phyloP scores from a whole-genome alignment of 2,113 vertebrate species.

The Calidris pygmaea region DNA sequence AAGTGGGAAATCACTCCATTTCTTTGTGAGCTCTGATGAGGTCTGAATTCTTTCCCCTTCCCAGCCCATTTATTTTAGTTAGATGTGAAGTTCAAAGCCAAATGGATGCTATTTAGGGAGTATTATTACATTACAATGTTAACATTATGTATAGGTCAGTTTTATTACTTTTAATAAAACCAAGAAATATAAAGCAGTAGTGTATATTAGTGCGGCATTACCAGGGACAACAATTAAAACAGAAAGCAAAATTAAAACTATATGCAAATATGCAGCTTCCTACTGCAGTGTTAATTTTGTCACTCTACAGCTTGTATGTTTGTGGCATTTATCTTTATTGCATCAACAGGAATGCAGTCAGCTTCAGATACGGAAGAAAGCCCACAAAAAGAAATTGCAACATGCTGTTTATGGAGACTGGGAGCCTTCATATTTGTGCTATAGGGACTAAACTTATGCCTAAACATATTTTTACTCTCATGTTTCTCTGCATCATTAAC shows the following conservation, averaged over 20 bases:
- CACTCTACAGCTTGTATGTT: background rate
- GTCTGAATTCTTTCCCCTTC: conserved; percentile 24
- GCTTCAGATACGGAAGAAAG: background rate
- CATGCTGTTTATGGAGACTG: background rate
- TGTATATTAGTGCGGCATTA: background rate
- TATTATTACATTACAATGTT: background rate
- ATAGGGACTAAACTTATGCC: background rate
- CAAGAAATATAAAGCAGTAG: background rate
- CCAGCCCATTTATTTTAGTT: conserved; percentile 3
- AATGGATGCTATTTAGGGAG: conserved; percentile 18
- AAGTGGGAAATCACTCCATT: background rate
- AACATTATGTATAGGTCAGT: conserved; percentile 2
- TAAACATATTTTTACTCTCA: background rate
- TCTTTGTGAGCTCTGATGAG: conserved; percentile 18
- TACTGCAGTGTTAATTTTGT: background rate
- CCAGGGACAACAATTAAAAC: conserved; percentile 15
- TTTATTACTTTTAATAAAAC: conserved; percentile 43
- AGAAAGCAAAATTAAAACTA: background rate
- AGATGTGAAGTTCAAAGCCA: conserved; percentile 26
- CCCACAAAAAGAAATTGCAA: background rate
- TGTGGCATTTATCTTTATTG: conserved; percentile 10
- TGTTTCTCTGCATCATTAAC: background rate
- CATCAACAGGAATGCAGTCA: background rate
- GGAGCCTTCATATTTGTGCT: background rate
- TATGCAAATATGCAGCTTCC: background rate